A percentile compares a stretch with the other conserved stretches of the same genome.
These are phyloP conservation scores for Hemibagrus wyckioides DNA, from an alignment of 2,113 vertebrate genomes.

Conservation along the genomic window DNA sequence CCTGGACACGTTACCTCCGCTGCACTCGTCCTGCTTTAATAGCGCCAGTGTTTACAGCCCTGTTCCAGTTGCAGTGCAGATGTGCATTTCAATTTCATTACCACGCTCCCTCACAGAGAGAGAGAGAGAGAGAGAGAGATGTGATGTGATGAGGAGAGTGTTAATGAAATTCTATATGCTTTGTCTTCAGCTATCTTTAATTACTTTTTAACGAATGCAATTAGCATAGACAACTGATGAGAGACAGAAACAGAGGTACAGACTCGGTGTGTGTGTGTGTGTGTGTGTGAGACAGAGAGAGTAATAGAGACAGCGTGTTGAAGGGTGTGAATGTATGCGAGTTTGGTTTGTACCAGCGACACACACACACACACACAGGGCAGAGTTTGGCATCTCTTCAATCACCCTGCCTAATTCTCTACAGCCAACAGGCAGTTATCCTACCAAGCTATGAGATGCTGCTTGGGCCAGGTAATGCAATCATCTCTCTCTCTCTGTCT, in stretches of 20 bases:
- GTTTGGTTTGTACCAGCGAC: background rate
- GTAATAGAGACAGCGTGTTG: background rate
- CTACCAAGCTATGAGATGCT: slow-evolving; percentile 14
- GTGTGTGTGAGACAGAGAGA: background rate
- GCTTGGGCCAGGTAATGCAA: slow-evolving; percentile 30
- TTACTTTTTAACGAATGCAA: slow-evolving; percentile 34
- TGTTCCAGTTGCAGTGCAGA: slow-evolving; percentile 4
- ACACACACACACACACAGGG: background rate
- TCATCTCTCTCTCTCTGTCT: background rate
- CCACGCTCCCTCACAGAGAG: background rate
- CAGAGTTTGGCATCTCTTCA: background rate
- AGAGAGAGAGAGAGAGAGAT: background rate
- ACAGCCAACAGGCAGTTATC: background rate
- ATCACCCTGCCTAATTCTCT: slow-evolving; percentile 24
- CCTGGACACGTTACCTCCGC: slow-evolving; percentile 18
- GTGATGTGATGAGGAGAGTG: background rate
- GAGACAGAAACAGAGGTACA: background rate
- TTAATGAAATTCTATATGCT: slow-evolving; percentile 32
- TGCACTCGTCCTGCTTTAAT: slow-evolving; percentile 28
- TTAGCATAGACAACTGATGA: slow-evolving; percentile 34
- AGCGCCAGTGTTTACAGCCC: slow-evolving; percentile 27
- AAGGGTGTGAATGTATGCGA: background rate
- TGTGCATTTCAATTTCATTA: slow-evolving; percentile 44
- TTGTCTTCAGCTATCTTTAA: slow-evolving; percentile 31
- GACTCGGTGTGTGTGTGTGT: background rate